A percentile compares a stretch with the other conserved stretches of the same genome.
Conservation (phyloP, 2,888 invertebrate genomes). For the Ceriagrion tenellum region DNA sequence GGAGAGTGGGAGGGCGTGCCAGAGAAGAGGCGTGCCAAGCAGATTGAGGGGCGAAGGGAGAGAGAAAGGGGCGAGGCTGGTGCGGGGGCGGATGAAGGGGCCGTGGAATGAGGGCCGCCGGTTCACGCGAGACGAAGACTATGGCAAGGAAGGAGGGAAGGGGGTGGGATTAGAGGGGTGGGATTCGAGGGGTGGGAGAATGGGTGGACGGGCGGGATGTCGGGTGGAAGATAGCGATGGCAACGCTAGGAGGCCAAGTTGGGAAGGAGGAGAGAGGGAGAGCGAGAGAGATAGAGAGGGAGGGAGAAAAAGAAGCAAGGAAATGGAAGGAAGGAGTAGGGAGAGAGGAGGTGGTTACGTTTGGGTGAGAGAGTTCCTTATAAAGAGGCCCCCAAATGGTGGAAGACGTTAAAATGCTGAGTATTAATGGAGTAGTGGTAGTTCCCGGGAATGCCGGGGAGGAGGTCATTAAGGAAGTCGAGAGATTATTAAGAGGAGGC, state of each 20-base stretch:
- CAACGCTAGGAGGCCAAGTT: not conserved
- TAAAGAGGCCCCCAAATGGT: constrained; percentile 24
- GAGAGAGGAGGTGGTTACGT: not conserved
- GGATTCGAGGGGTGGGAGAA: too few relatives aligned
- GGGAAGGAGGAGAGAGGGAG: not conserved
- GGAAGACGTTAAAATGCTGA: constrained; percentile 36
- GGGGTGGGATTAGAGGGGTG: too few relatives aligned
- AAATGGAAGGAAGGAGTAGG: not conserved
- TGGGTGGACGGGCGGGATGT: too few relatives aligned
- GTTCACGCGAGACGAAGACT: not conserved
- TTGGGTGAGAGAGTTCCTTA: constrained; percentile 3
- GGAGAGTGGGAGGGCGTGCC: too few relatives aligned
- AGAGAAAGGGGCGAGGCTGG: too few relatives aligned
- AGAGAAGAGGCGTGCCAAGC: not conserved
- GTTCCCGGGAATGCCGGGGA: constrained; percentile 6
- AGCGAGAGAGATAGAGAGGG: not conserved
- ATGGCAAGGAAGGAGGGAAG: not conserved
- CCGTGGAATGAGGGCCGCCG: not conserved
- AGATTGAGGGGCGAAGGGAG: not conserved
- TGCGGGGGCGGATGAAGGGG: not conserved
- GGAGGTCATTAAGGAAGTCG: constrained; percentile 37
- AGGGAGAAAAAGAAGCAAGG: not conserved
- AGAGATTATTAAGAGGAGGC: constrained; percentile 43
- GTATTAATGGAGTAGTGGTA: constrained; percentile 44
- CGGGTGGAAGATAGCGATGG: too few relatives aligned